These are phyloP conservation scores for Pomatorhinus ruficollis DNA, from an alignment of 2,113 vertebrate species.

Conservation along the genomic window DNA sequence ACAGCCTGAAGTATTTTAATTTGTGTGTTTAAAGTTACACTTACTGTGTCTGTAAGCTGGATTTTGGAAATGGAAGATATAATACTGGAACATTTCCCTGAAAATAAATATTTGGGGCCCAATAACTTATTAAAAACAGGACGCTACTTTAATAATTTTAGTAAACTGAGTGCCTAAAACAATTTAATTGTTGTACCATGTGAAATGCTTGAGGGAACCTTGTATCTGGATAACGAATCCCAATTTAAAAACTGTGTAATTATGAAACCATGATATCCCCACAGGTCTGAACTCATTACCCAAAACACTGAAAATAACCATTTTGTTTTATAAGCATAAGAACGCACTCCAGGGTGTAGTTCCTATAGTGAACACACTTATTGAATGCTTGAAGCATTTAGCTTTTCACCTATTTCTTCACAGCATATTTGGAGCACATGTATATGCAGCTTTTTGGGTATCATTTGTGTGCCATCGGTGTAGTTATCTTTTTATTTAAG, in stretches of 20 bases:
- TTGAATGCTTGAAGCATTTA: slow-evolving; percentile 51
- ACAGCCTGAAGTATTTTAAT: slow-evolving; percentile 58
- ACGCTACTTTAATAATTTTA: slow-evolving; percentile 36
- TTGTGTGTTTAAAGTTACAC: slow-evolving; percentile 61
- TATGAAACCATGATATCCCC: slow-evolving; percentile 41
- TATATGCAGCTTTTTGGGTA: neutral
- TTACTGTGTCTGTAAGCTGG: slow-evolving; percentile 34
- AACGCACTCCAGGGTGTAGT: slow-evolving; percentile 63
- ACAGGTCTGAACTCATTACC: slow-evolving; percentile 47
- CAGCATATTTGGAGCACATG: neutral
- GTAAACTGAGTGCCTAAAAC: slow-evolving; percentile 17
- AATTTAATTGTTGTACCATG: slow-evolving; percentile 29
- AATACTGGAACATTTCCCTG: slow-evolving; percentile 48
- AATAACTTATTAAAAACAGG: slow-evolving; percentile 51
- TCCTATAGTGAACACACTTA: slow-evolving; percentile 40
- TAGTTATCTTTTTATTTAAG: neutral
- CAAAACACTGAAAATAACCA: slow-evolving; percentile 48
- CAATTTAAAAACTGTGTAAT: slow-evolving; percentile 28
- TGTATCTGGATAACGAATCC: slow-evolving; percentile 25
- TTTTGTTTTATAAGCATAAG: slow-evolving; percentile 61
- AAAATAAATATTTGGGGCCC: slow-evolving; percentile 54
- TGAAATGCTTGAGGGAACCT: neutral
- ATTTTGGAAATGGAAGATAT: slow-evolving; percentile 48
- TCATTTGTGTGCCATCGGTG: neutral
- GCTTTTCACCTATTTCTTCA: slow-evolving; percentile 41